These are phyloP conservation scores for Hemiprocne comata DNA, from an alignment of 2,113 vertebrate genomes.

Conservation along the genomic window DNA sequence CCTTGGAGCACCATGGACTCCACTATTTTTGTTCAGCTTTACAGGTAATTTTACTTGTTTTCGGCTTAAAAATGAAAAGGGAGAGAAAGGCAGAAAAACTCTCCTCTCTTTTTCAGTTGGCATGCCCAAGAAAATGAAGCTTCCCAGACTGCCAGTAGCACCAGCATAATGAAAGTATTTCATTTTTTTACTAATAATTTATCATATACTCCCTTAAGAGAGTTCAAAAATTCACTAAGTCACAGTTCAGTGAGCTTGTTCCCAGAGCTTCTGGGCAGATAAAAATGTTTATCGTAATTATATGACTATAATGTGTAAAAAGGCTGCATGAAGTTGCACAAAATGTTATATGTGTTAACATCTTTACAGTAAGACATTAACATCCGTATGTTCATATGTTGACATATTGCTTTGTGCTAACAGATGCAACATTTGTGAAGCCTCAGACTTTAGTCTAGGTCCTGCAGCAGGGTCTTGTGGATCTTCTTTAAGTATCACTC, in stretches of 20 bases:
- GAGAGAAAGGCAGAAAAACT: background rate
- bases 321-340: background rate
- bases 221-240: slow-evolving; percentile 41
- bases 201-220: slow-evolving; percentile 16
- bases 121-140: background rate
- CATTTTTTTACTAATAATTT: slow-evolving; percentile 40
- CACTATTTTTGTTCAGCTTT: background rate
- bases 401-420: background rate
- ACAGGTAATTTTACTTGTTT: background rate
- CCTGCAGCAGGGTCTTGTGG: background rate
- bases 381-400: background rate
- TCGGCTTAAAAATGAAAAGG: background rate
- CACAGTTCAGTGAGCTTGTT: slow-evolving; percentile 17
- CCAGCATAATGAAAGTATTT: slow-evolving; percentile 3
- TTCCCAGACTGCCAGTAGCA: slow-evolving; percentile 9
- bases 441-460: background rate
- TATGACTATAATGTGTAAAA: background rate
- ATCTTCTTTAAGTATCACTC: background rate
- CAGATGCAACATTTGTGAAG: background rate
- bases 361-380: background rate
- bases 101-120: background rate
- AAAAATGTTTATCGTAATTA: slow-evolving; percentile 24
- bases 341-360: background rate
- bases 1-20: background rate
- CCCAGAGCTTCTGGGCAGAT: slow-evolving; percentile 1